Evolutionary conservation across 2,888 invertebrate genomes (phyloP), one percentile per base, ranked within the genome.

Genomic region (Nemapogon koenigi): DNA sequence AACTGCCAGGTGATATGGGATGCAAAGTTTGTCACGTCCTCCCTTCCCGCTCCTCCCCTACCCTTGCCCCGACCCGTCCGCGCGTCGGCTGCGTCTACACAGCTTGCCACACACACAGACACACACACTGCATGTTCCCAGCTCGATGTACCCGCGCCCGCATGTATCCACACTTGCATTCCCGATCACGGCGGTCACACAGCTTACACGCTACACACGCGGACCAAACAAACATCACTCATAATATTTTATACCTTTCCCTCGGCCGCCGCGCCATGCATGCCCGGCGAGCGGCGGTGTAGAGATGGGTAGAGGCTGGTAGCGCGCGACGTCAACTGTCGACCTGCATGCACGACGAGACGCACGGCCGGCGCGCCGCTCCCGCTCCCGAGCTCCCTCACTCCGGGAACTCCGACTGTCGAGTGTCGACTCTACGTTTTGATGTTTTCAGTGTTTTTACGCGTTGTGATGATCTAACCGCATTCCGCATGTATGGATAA

Each of bases 1-100:
- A 67, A 70, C 62, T 64, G 76, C 72, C 73, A 73, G 75, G 76
- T 78, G 76, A 78, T 78, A 78, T 78, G 76, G 76, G 76, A 78
- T 78, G 76, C 76, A 69, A 68, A 55, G 62, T 67, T 68, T 65
- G 71, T 66, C 69, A 57, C 57, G 57, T 58, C 70, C 65, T 52
- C 48, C 59, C 59, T 50, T 66, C 65, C 66, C 49, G 55, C 59
- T 58, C 62, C 60, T 60, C 56, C 47, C 54, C 63, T 59, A 59
- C 55, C 66, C 54, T 59, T 62, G 62, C 63, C 66, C 65, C 22
- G 22, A 22, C 10, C 19, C 7, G 31, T 8, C 4, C 31, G 31
- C 31, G 31, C 13, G 8, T 4, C 31, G 4, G 13, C 4, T 14
- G 15, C 14, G 13, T 13, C 25, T 7, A 16, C 75, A 76, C 78